phyloP scores from a whole-genome alignment of 1,140 invertebrate genomes.

The Asbolus verrucosus region DNA sequence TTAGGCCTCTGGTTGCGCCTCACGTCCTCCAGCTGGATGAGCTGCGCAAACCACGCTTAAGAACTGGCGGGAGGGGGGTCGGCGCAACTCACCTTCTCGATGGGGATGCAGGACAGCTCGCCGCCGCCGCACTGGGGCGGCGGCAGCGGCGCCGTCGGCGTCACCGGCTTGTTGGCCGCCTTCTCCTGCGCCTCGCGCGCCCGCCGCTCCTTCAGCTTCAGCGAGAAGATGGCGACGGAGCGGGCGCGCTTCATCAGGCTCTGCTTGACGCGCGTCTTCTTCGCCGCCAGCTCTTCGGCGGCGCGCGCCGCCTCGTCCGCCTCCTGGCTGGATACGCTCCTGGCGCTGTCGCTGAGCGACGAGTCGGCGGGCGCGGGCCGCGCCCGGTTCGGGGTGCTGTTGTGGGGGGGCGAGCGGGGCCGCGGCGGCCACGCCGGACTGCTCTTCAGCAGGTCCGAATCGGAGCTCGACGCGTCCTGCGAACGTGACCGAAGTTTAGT shows the following conservation, averaged over 20 bases:
- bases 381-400: constrained; percentile 51
- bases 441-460: constrained; percentile 71
- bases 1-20: constrained; percentile 56
- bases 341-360: constrained; percentile 68
- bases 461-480: constrained; percentile 69
- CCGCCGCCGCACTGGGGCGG: constrained; percentile 77
- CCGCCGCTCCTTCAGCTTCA: constrained; percentile 80
- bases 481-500: neutral
- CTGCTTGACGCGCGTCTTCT: constrained; percentile 78
- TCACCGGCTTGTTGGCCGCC: constrained; percentile 65
- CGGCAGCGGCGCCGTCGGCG: constrained; percentile 63
- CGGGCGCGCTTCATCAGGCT: constrained; percentile 83
- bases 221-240: constrained; percentile 84
- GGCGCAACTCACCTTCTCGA: constrained; percentile 74
- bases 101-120: constrained; percentile 83
- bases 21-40: constrained; percentile 77
- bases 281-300: constrained; percentile 73
- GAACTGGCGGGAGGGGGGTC: constrained; percentile 4
- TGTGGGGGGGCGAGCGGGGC: constrained; percentile 56
- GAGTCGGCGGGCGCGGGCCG: constrained; percentile 56
- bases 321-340: constrained; percentile 70
- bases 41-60: constrained; percentile 60
- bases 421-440: constrained; percentile 62
- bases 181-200: constrained; percentile 78
- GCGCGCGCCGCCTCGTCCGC: constrained; percentile 63